phyloP scores from a whole-genome alignment of 1,140 invertebrate species.

The Semibalanus balanoides region DNA sequence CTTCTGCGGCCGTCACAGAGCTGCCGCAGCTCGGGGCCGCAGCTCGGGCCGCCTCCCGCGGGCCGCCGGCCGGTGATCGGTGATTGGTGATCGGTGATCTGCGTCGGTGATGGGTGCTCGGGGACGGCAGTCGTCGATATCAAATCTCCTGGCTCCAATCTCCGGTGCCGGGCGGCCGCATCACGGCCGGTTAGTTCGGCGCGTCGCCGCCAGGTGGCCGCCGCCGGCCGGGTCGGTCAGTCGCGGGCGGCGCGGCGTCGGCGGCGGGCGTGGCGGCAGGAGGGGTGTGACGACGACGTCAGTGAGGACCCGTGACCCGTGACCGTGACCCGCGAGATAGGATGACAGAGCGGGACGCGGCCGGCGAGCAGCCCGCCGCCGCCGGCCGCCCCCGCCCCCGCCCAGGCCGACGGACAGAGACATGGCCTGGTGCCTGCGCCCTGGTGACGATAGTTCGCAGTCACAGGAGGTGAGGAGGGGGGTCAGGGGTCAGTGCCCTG shows the following conservation, averaged over 20 bases:
- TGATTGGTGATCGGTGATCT: no score
- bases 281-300: no score
- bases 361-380: constrained; percentile 9
- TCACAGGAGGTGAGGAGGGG: neutral
- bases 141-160: no score
- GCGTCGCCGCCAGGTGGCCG: neutral
- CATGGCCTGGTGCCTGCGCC: constrained; percentile 5
- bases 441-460: constrained; percentile 5
- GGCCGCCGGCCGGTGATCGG: no score
- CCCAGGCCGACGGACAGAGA: neutral
- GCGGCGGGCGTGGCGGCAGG: neutral
- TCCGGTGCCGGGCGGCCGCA: no score
- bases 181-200: no score
- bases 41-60: no score
- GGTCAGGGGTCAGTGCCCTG: constrained; percentile 11
- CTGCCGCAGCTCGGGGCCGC: no score
- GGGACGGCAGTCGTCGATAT: no score
- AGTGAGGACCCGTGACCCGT: constrained; percentile 5
- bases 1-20: no score
- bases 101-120: no score
- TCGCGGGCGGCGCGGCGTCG: neutral
- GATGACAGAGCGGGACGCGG: constrained; percentile 6
- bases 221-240: neutral
- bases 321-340: neutral
- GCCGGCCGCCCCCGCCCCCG: constrained; percentile 23